phyloP scores from a whole-genome alignment of 2,888 invertebrate species.

The Drosophila ustulata region DNA sequence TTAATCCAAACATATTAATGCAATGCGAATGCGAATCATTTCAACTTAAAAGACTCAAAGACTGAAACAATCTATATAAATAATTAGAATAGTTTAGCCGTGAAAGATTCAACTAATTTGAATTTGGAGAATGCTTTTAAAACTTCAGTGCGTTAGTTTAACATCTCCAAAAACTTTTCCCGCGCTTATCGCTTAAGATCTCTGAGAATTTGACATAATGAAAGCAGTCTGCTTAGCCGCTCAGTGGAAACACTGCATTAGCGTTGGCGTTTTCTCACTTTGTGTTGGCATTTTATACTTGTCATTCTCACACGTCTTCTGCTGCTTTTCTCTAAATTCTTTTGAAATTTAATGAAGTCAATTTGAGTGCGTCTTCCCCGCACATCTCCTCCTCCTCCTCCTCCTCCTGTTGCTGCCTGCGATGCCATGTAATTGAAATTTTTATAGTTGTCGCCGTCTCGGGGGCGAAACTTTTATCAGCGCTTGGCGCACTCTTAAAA shows the following conservation, averaged over 20 bases:
- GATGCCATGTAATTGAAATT: conserved; percentile 72
- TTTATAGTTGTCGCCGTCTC: conserved; percentile 72
- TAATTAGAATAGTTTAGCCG: background rate
- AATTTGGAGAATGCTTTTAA: background rate
- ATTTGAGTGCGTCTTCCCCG: conserved; percentile 44
- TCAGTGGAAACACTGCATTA: conserved; percentile 25
- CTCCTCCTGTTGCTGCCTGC: conserved; percentile 22
- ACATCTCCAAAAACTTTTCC: background rate
- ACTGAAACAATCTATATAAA: no score
- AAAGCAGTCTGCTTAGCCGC: background rate
- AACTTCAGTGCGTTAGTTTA: background rate
- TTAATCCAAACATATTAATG: no score
- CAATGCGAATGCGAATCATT: no score
- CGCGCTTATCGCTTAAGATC: background rate
- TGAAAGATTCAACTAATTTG: background rate
- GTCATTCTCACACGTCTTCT: conserved; percentile 45
- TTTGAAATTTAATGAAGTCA: conserved; percentile 74
- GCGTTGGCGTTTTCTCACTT: conserved; percentile 2
- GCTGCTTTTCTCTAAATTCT: conserved; percentile 45
- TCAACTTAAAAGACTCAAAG: no score
- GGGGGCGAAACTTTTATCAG: conserved; percentile 63
- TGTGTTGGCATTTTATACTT: conserved; percentile 15
- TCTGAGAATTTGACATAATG: background rate
- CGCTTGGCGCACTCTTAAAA: conserved; percentile 66
- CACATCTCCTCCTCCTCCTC: background rate